phyloP scores from a whole-genome alignment of 1,140 invertebrate genomes.

The Drosophila leontia region DNA sequence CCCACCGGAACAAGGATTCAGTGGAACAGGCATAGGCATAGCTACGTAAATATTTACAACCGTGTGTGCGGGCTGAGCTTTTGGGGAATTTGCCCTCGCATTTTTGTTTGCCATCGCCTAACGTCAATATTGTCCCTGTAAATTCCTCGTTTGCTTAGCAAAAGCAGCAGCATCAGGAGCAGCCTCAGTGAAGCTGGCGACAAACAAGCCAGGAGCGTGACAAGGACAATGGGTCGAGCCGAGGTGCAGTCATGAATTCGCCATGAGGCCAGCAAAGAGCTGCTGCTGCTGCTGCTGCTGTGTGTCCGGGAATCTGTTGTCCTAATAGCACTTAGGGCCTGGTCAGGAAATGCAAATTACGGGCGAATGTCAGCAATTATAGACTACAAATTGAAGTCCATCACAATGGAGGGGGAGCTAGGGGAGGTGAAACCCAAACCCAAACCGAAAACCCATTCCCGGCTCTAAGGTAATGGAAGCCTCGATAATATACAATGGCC shows the following conservation, averaged over 20 bases:
- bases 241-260: constrained; percentile 61
- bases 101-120: constrained; percentile 32
- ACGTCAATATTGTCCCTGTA: constrained; percentile 56
- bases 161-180: constrained; percentile 9
- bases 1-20: not conserved
- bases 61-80: constrained; percentile 5
- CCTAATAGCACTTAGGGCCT: constrained; percentile 43
- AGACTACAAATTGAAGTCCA: constrained; percentile 21
- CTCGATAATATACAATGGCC: constrained; percentile 19
- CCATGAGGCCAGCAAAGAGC: constrained; percentile 37
- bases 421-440: not conserved
- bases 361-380: constrained; percentile 33
- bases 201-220: constrained; percentile 23
- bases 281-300: not conserved
- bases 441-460: not conserved
- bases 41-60: constrained; percentile 23
- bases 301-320: constrained; percentile 34
- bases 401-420: not conserved
- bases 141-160: constrained; percentile 32
- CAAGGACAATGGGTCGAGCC: constrained; percentile 65
- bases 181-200: constrained; percentile 10
- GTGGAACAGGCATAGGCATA: not conserved
- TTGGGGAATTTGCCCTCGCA: constrained; percentile 8
- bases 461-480: constrained; percentile 26
- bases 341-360: constrained; percentile 48